Evolutionary conservation across 2,888 invertebrate species (phyloP).

Genomic region (Callyntrura guangdongensis): DNA sequence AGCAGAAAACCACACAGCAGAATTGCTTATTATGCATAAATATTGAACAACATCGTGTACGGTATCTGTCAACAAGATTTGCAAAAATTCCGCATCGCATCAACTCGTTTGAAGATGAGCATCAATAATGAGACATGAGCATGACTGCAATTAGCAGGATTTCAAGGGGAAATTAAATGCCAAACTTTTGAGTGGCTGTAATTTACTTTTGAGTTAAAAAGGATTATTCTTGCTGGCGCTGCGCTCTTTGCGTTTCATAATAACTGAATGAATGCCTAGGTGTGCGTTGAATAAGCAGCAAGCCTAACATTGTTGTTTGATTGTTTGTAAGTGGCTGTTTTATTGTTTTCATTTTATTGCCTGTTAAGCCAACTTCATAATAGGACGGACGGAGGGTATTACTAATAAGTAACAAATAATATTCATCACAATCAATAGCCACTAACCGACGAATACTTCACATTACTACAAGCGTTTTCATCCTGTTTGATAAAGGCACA

Average conservation of each 20-base stretch:
- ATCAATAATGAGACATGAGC: constrained; percentile 76
- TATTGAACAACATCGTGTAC: constrained; percentile 59
- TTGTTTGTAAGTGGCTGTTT: not conserved
- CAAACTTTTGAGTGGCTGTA: constrained; percentile 65
- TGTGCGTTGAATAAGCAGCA: constrained; percentile 39
- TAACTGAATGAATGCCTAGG: constrained; percentile 5
- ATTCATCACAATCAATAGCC: constrained; percentile 40
- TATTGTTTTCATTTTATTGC: constrained; percentile 50
- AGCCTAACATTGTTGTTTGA: not conserved
- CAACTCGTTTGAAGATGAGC: constrained; percentile 73
- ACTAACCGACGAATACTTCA: not conserved
- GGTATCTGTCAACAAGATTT: constrained; percentile 67
- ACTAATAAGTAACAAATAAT: constrained; percentile 52
- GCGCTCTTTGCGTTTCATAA: constrained; percentile 6
- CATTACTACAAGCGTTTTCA: not conserved
- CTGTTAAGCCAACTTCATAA: constrained; percentile 1
- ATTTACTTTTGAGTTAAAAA: constrained; percentile 61
- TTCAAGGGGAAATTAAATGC: constrained; percentile 77
- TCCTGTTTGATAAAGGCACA: too few relatives aligned
- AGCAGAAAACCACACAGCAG: constrained; percentile 46
- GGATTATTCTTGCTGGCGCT: constrained; percentile 21
- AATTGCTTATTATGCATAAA: constrained; percentile 42
- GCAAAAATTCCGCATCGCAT: constrained; percentile 62
- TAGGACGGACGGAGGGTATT: constrained; percentile 38
- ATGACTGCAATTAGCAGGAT: constrained; percentile 77